Evolutionary conservation across 2,797 vertebrate species (phyloP), one percentile per base, ranked within the genome.

Genomic region (Oreochromis grahami): DNA sequence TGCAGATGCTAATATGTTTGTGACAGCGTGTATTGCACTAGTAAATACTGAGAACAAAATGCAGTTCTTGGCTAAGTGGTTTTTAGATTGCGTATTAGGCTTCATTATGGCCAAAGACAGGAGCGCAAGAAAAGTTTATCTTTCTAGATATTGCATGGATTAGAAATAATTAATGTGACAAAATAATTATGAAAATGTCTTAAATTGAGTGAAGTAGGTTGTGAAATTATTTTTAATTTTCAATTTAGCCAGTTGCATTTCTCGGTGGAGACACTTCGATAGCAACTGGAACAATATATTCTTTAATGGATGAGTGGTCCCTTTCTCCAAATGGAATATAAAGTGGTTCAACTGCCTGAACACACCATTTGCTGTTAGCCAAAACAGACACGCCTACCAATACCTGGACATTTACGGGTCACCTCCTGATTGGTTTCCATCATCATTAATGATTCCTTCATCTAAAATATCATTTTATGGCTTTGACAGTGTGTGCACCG

Each of bases 321-420:
- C 87, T 51, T 92, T 93, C 93, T 92, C 86, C 86, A 96, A 96
- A 96, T 96, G 94, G 95, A 96, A 96, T 96, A 94, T 95, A 95
- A 95, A 96, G 91, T 93, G 91, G 88, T 88, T 87, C 36, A 72
- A 89, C 90, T 84, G 89, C 86, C 90, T 88, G 91, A 94, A 88
- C 85, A 93, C 88, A 86, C 90, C 90, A 92, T 91, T 92, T 95
- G 78, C 91, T 72, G 87, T 91, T 91, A 78, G 85, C 78, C 82
- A 87, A 85, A 89, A 84, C 86, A 87, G 90, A 88, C 88, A 90
- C 85, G 86, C 86, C 87, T 88, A 87, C 89, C 87, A 86, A 88
- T 93, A 91, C 90, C 86, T 88, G 78, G 79, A 87, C 87, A 68
- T 95, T 93, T 78, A 93, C 78, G 88, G 93, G 91, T 95, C 95